Evolutionary conservation across 2,888 invertebrate species (phyloP).

Genomic region (Synanthedon myopaeformis): DNA sequence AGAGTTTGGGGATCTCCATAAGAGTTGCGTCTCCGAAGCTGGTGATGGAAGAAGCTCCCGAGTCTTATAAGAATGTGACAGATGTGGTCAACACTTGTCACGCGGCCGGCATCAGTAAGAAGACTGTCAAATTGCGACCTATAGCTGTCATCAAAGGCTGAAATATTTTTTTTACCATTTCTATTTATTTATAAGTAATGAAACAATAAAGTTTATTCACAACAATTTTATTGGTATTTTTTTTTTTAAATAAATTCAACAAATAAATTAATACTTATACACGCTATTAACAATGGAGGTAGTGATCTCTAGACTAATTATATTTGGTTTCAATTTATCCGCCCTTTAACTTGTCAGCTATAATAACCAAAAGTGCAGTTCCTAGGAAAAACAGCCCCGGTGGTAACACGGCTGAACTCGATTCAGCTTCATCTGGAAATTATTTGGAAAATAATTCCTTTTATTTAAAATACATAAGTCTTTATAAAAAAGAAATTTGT

Average conservation of each 20-base stretch:
- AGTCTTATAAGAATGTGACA: constrained; percentile 99
- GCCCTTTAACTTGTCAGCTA: constrained; percentile 58
- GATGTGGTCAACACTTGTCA: constrained; percentile 99
- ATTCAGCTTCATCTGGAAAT: constrained; percentile 46
- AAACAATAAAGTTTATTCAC: neutral
- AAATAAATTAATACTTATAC: constrained; percentile 47
- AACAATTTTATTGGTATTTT: neutral
- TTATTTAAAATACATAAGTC: neutral
- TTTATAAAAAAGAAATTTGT: too few species aligned
- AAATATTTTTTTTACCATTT: constrained; percentile 15
- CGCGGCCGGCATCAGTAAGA: constrained; percentile 96
- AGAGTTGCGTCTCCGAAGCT: constrained; percentile 98
- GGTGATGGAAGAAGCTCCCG: constrained; percentile 99
- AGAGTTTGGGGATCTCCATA: constrained; percentile 90
- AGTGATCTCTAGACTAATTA: constrained; percentile 27
- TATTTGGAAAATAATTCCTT: too few species aligned
- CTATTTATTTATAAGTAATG: neutral
- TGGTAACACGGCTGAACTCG: constrained; percentile 43
- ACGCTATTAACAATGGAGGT: constrained; percentile 32
- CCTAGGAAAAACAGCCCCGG: constrained; percentile 60
- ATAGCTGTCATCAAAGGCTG: constrained; percentile 99
- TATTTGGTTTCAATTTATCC: constrained; percentile 22
- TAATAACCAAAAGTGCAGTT: constrained; percentile 52
- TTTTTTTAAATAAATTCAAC: constrained; percentile 8
- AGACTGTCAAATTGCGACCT: constrained; percentile 94